Evolutionary conservation across 1,140 invertebrate genomes (phyloP).

Genomic region (Plectrocnemia conspersa): DNA sequence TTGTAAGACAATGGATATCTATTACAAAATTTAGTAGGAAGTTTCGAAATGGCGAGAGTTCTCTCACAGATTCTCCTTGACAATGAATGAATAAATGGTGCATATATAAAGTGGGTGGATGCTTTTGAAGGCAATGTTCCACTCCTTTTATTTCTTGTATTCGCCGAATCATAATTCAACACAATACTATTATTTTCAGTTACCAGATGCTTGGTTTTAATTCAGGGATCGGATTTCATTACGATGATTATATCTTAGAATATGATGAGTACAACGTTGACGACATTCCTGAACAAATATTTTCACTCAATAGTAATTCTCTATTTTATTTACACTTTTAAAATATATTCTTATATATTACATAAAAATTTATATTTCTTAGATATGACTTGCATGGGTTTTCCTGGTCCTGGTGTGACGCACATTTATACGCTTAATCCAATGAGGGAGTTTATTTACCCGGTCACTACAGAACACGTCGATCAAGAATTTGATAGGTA

Average conservation of each 20-base stretch:
- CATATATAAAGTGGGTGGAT: too few relatives aligned
- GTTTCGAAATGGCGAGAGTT: too few relatives aligned
- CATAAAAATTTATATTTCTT: too few relatives aligned
- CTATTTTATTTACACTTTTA: too few relatives aligned
- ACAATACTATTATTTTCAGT: conserved; percentile 48
- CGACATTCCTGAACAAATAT: conserved; percentile 63
- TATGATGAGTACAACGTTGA: conserved; percentile 72
- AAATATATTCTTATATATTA: too few relatives aligned
- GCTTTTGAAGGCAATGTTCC: too few relatives aligned
- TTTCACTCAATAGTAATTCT: conserved; percentile 60
- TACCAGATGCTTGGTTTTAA: conserved; percentile 95
- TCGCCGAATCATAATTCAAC: too few relatives aligned
- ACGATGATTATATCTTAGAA: conserved; percentile 89
- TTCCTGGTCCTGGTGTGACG: conserved; percentile 79
- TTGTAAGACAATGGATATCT: too few relatives aligned
- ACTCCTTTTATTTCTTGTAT: too few relatives aligned
- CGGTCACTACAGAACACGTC: conserved; percentile 65
- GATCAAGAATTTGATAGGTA: conserved; percentile 67
- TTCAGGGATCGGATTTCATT: conserved; percentile 86
- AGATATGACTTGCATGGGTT: conserved; percentile 72
- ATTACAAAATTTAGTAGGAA: too few relatives aligned
- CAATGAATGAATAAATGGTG: too few relatives aligned
- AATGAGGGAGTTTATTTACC: conserved; percentile 84
- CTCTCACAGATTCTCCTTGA: too few relatives aligned
- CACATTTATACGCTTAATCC: conserved; percentile 85